Conservation (phyloP, 1,140 invertebrate species). For the Drosophila ambigua region DNA sequence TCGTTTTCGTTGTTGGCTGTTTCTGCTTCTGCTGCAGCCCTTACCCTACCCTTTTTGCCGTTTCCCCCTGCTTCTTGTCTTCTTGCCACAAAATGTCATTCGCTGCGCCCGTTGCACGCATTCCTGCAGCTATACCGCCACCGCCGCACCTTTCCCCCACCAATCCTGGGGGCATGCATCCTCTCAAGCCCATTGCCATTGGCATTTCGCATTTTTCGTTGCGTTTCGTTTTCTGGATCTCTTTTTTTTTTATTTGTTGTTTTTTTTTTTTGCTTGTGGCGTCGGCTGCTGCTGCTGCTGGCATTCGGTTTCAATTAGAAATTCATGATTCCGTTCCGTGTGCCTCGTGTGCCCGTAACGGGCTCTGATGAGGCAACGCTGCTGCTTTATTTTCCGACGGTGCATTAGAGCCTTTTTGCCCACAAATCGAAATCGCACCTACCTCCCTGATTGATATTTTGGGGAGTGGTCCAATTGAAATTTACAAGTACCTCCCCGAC, state of each 20-base stretch:
- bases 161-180: neutral
- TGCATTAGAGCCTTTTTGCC: slow-evolving; percentile 31
- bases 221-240: slow-evolving; percentile 1
- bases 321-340: slow-evolving; percentile 48
- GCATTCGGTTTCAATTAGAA: slow-evolving; percentile 51
- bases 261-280: slow-evolving; percentile 32
- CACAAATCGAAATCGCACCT: slow-evolving; percentile 19
- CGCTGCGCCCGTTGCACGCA: slow-evolving; percentile 57
- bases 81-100: slow-evolving; percentile 52
- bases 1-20: slow-evolving; percentile 26
- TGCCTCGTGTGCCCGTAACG: slow-evolving; percentile 26
- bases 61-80: neutral
- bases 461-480: slow-evolving; percentile 26
- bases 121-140: slow-evolving; percentile 33
- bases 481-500: neutral
- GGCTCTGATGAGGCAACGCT: slow-evolving; percentile 33
- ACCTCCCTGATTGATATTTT: slow-evolving; percentile 3
- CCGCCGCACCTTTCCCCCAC: neutral
- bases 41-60: neutral
- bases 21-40: too few species aligned
- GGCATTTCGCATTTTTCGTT: slow-evolving; percentile 25
- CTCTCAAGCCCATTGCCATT: slow-evolving; percentile 1
- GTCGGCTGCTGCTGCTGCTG: neutral
- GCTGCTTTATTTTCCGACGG: slow-evolving; percentile 38
- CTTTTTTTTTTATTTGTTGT: slow-evolving; percentile 19